Conservation (phyloP, 2,797 vertebrate genomes). For the Enteromius afrohamiltoni region DNA sequence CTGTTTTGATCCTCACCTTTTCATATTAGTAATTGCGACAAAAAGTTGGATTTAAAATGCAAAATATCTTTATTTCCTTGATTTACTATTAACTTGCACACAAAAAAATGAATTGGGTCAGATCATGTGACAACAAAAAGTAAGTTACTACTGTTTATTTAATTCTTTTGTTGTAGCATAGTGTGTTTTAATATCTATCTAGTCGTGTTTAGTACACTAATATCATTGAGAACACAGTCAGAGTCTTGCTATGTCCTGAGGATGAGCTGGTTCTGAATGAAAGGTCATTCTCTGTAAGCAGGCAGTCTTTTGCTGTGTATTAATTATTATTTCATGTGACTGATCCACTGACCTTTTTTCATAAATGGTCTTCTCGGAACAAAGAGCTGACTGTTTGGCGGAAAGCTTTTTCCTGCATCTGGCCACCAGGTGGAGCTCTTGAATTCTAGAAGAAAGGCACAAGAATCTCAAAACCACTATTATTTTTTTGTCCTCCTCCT, state of each 20-base stretch:
- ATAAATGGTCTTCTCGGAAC: background rate
- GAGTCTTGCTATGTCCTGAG: background rate
- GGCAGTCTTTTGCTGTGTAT: slow-evolving; percentile 30
- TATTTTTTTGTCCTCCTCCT: background rate
- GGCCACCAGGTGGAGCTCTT: slow-evolving; percentile 45
- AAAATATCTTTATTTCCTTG: background rate
- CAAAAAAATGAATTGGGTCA: no score
- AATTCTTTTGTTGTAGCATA: background rate
- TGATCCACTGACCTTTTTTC: slow-evolving; percentile 43
- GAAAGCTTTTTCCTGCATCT: background rate
- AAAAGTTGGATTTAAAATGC: background rate
- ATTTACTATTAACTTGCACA: background rate
- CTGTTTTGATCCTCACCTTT: background rate
- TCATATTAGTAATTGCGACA: background rate
- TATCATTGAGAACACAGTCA: background rate
- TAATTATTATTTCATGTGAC: slow-evolving; percentile 52
- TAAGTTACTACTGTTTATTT: background rate
- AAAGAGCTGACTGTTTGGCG: slow-evolving; percentile 42
- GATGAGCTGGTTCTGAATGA: slow-evolving; percentile 19
- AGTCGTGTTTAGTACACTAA: background rate
- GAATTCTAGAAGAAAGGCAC: background rate
- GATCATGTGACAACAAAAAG: no score
- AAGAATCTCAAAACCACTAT: background rate
- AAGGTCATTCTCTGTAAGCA: slow-evolving; percentile 39
- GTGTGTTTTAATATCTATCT: background rate